These are phyloP conservation scores for Hycleus phaleratus DNA, from an alignment of 1,140 invertebrate genomes.

Conservation along the genomic window DNA sequence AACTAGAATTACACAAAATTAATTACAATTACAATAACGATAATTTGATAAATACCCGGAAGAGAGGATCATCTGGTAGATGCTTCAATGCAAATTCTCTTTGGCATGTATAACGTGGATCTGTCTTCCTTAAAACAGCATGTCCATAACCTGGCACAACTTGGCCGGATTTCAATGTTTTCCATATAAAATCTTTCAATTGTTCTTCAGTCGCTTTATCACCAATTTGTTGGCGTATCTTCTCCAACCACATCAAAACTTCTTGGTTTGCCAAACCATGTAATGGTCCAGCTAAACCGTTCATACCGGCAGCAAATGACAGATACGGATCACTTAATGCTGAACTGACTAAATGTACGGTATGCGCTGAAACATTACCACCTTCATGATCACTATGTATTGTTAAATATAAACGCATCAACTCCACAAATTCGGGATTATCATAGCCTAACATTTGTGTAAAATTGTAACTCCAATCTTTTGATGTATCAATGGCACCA, in stretches of 20 bases:
- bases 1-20: slow-evolving; percentile 42
- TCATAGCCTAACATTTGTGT: slow-evolving; percentile 77
- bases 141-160: slow-evolving; percentile 92
- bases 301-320: slow-evolving; percentile 78
- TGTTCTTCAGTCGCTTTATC: slow-evolving; percentile 66
- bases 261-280: slow-evolving; percentile 89
- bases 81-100: slow-evolving; percentile 84
- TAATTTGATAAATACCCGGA: slow-evolving; percentile 33
- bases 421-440: slow-evolving; percentile 68
- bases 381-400: slow-evolving; percentile 86
- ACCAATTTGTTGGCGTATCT: slow-evolving; percentile 60
- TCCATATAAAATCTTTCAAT: slow-evolving; percentile 80
- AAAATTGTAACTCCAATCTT: slow-evolving; percentile 86
- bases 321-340: slow-evolving; percentile 85
- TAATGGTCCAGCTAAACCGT: slow-evolving; percentile 79
- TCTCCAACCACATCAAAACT: slow-evolving; percentile 67
- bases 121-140: slow-evolving; percentile 83
- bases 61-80: slow-evolving; percentile 75
- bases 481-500: slow-evolving; percentile 68
- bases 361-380: slow-evolving; percentile 83
- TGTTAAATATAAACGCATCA: slow-evolving; percentile 83
- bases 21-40: too few relatives aligned
- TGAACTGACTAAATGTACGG: slow-evolving; percentile 79
- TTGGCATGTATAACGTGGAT: slow-evolving; percentile 83
- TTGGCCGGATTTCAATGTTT: slow-evolving; percentile 79